Evolutionary conservation across 2,888 invertebrate genomes (phyloP).

Genomic region (Cheilosia variabilis): DNA sequence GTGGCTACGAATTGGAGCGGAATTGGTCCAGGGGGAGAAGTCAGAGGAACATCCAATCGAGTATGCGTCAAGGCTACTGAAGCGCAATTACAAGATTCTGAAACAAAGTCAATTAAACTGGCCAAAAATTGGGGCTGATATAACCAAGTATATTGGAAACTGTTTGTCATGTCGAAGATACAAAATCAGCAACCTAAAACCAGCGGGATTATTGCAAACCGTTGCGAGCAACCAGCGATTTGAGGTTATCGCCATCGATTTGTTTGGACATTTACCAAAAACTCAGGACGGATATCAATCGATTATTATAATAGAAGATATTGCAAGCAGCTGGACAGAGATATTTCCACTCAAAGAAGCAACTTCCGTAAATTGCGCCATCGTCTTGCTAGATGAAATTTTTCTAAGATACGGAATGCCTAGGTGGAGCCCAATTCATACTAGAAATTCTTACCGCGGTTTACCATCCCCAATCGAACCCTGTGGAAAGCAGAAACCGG

Average conservation of each 20-base stretch:
- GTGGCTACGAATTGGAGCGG: not conserved
- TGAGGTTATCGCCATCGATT: not conserved
- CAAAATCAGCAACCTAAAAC: not conserved
- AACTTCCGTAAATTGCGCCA: not conserved
- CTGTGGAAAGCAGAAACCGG: conserved; percentile 12
- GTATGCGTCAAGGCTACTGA: not conserved
- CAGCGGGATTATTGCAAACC: not conserved
- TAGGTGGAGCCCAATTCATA: not conserved
- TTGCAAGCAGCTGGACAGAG: not conserved
- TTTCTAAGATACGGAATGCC: not conserved
- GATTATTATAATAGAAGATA: not conserved
- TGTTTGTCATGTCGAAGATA: not conserved
- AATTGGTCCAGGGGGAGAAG: not conserved
- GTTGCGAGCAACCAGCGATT: not conserved
- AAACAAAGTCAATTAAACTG: too few relatives aligned
- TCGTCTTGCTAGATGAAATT: not conserved
- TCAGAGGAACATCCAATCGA: not conserved
- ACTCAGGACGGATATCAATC: not conserved
- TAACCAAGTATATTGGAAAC: not conserved
- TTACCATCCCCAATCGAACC: conserved; percentile 18
- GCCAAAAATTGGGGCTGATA: too few relatives aligned
- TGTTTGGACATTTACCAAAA: not conserved
- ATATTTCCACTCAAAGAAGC: not conserved
- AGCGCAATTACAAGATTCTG: not conserved
- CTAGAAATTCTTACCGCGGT: not conserved